Conservation (phyloP, 2,113 vertebrate genomes). For the Pangasianodon hypophthalmus region DNA sequence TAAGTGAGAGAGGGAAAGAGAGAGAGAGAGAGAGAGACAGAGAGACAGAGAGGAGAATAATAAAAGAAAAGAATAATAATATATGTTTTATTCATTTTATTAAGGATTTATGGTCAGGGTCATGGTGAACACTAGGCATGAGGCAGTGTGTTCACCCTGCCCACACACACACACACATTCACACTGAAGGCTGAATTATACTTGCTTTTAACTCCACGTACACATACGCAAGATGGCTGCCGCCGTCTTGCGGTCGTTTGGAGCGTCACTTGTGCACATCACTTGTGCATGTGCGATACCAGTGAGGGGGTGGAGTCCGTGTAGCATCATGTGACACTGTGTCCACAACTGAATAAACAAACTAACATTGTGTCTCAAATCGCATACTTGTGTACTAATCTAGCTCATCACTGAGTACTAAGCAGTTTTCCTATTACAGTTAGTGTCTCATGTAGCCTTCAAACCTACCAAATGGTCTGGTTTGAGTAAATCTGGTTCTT, state of each 20-base stretch:
- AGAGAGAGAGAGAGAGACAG: background rate
- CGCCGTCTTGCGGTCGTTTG: background rate
- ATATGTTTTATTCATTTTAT: background rate
- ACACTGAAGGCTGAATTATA: background rate
- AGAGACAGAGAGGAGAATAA: background rate
- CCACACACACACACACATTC: background rate
- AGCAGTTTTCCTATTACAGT: background rate
- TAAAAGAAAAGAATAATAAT: background rate
- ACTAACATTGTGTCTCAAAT: background rate
- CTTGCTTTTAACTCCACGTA: background rate
- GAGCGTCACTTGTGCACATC: background rate
- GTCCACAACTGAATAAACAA: background rate
- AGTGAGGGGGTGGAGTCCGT: background rate
- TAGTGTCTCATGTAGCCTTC: background rate
- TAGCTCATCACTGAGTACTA: background rate
- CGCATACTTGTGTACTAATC: background rate
- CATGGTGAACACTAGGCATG: background rate
- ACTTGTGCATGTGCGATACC: too few species aligned
- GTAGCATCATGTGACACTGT: background rate
- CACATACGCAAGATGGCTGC: background rate
- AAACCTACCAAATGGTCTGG: background rate
- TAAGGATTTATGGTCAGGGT: background rate
- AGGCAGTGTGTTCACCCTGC: too few species aligned
- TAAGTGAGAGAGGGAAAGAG: background rate
- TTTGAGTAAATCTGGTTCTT: background rate